A percentile compares a stretch with the other conserved stretches of the same genome.
phyloP scores from a whole-genome alignment of 1,140 invertebrate genomes.

The Pectinophora gossypiella region DNA sequence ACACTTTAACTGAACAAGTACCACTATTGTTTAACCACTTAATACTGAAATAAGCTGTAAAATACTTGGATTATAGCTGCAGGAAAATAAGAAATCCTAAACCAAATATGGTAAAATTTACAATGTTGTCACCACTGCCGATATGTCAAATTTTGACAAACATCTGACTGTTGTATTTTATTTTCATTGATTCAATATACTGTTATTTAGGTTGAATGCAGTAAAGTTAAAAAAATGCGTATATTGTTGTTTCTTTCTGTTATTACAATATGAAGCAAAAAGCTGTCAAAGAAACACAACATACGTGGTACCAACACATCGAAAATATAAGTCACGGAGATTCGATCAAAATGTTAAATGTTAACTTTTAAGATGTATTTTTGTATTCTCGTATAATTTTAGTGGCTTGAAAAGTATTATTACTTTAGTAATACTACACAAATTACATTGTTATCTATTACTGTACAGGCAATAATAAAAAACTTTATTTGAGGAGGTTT shows the following conservation, averaged over 20 bases:
- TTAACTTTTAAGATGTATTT: too few species aligned
- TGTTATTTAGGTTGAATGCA: too few species aligned
- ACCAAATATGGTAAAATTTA: slow-evolving; percentile 39
- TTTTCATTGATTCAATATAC: neutral
- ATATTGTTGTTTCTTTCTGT: neutral
- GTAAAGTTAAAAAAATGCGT: neutral
- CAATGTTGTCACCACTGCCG: slow-evolving; percentile 34
- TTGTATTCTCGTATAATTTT: too few species aligned
- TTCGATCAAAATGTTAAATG: neutral
- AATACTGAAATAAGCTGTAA: slow-evolving; percentile 10
- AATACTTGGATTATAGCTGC: neutral
- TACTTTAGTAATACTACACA: too few species aligned
- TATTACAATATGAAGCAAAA: neutral
- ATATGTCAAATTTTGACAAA: slow-evolving; percentile 26
- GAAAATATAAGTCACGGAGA: neutral
- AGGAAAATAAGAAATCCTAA: slow-evolving; percentile 32
- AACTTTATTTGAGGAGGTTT: too few species aligned
- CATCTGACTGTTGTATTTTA: neutral
- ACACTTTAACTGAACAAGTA: too few species aligned
- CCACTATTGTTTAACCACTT: slow-evolving; percentile 1
- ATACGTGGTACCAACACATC: neutral
- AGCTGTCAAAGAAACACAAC: neutral
- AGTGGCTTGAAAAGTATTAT: too few species aligned
- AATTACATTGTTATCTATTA: too few species aligned
- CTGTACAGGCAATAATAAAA: too few species aligned